Percentiles rank a stretch among this genome's conserved stretches.
Conservation (phyloP, 1,140 invertebrate species). For the Tetramorium parvispinum region DNA sequence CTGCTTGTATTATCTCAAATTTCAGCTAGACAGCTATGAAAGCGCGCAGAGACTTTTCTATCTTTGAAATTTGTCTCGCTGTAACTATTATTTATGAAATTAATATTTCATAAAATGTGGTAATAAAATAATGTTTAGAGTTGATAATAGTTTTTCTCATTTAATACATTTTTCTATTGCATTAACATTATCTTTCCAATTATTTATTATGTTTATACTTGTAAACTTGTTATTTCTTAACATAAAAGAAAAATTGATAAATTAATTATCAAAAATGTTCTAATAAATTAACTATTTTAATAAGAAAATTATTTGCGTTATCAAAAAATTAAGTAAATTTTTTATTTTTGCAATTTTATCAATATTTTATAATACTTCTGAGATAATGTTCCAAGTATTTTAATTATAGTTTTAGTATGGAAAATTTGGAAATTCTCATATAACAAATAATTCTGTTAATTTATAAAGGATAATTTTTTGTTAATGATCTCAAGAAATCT, state of each 20-base stretch:
- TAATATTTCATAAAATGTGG: neutral
- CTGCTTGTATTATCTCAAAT: neutral
- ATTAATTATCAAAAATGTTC: too few relatives aligned
- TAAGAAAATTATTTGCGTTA: too few relatives aligned
- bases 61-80: neutral
- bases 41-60: neutral
- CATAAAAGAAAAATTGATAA: too few relatives aligned
- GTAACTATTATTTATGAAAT: neutral
- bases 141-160: neutral
- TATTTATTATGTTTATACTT: too few relatives aligned
- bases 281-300: too few relatives aligned
- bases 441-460: neutral
- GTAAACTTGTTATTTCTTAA: too few relatives aligned
- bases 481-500: neutral
- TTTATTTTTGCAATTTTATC: neutral
- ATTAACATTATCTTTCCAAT: too few relatives aligned
- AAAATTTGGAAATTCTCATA: neutral
- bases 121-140: neutral
- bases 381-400: neutral
- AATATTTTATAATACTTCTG: neutral
- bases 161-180: neutral
- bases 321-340: too few relatives aligned
- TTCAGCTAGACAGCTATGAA: neutral
- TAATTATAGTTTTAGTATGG: neutral
- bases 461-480: neutral